Conservation (phyloP, 2,797 vertebrate genomes). For the Dryobates pubescens region DNA sequence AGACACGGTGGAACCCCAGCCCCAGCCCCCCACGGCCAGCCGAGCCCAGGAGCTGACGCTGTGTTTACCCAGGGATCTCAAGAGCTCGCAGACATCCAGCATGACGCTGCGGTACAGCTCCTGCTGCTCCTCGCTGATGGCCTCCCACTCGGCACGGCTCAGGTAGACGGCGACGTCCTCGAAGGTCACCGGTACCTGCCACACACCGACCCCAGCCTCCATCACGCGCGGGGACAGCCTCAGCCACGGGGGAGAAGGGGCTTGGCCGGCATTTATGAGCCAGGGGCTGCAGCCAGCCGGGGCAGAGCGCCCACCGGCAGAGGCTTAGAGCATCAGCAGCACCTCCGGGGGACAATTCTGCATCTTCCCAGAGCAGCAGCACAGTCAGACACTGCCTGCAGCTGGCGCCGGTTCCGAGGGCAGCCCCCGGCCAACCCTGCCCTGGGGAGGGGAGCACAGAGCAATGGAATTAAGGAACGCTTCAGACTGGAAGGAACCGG, state of each 20-base stretch:
- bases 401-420: neutral
- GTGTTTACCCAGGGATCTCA: neutral
- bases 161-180: neutral
- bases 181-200: neutral
- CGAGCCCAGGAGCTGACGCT: accelerated
- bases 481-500: too few relatives aligned
- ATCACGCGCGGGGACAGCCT: accelerated
- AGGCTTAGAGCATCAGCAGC: too few relatives aligned
- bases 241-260: accelerated
- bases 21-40: too few relatives aligned
- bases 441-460: too few relatives aligned
- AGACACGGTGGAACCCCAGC: accelerated
- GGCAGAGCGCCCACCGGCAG: neutral
- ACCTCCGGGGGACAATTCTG: too few relatives aligned
- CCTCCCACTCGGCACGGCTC: neutral
- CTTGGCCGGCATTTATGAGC: accelerated
- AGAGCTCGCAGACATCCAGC: neutral
- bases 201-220: accelerated
- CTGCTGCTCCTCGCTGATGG: neutral
- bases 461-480: too few relatives aligned
- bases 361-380: neutral
- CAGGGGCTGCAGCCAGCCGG: accelerated
- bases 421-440: neutral
- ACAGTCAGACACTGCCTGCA: neutral
- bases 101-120: neutral